phyloP scores from a whole-genome alignment of 2,888 invertebrate species.

The Cerastis rubricosa region DNA sequence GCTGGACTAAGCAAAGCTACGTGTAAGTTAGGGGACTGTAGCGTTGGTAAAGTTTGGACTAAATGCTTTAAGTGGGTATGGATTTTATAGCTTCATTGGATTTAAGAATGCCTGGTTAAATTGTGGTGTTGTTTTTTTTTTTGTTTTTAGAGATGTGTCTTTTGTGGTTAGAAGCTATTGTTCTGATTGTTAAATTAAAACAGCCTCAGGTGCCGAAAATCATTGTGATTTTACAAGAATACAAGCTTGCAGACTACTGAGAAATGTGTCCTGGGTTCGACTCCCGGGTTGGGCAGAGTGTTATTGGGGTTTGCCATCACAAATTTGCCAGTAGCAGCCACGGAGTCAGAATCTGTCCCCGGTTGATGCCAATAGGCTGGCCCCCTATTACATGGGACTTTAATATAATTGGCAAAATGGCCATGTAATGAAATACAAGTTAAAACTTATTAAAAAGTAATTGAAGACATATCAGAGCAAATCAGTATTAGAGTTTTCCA shows the following conservation, averaged over 20 bases:
- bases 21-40: conserved; percentile 18
- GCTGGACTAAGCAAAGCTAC: conserved; percentile 42
- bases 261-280: no score
- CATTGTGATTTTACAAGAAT: neutral
- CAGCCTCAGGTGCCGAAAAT: neutral
- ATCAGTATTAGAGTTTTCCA: neutral
- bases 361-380: no score
- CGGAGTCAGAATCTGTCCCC: no score
- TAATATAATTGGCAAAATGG: no score
- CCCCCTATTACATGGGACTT: no score
- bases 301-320: no score
- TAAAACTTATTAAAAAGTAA: neutral
- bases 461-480: neutral
- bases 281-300: no score
- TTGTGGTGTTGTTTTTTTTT: neutral
- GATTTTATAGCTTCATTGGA: conserved; percentile 4
- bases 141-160: neutral
- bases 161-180: neutral
- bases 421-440: neutral
- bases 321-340: no score
- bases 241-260: neutral
- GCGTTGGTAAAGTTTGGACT: conserved; percentile 19
- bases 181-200: neutral
- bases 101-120: neutral
- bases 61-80: conserved; percentile 1